phyloP scores from a whole-genome alignment of 1,140 invertebrate genomes.

The Diuraphis noxia region DNA sequence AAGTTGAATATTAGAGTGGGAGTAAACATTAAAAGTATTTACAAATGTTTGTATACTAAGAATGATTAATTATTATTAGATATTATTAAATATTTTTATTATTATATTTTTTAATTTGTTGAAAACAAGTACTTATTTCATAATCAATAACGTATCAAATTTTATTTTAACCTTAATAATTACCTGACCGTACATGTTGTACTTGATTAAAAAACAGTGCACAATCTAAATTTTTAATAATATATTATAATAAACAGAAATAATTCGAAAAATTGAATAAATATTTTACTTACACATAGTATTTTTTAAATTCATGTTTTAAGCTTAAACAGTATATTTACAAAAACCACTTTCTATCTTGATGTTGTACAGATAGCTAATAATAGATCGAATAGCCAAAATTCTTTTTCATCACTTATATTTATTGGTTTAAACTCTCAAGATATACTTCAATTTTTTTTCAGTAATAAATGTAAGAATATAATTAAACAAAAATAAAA shows the following conservation, averaged over 20 bases:
- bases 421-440: not conserved
- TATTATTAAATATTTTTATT: no score
- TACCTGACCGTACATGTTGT: not conserved
- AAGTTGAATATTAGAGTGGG: not conserved
- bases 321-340: not conserved
- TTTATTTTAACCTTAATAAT: not conserved
- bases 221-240: no score
- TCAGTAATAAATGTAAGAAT: not conserved
- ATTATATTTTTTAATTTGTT: no score
- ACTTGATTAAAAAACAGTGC: not conserved
- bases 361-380: not conserved
- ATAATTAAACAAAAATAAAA: not conserved
- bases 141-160: not conserved
- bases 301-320: not conserved
- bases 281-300: not conserved
- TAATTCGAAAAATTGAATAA: not conserved
- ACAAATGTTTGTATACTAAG: not conserved
- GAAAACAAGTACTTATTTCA: not conserved
- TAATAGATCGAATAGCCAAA: not conserved
- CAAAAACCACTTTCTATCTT: not conserved
- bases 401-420: not conserved
- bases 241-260: not conserved
- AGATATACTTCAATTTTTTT: not conserved
- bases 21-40: not conserved
- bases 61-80: no score